Evolutionary conservation across 53 echinoderm and acorn worm genomes (phyloP), one percentile per base, ranked within the genome.

Genomic region (Paracentrotus lividus): DNA sequence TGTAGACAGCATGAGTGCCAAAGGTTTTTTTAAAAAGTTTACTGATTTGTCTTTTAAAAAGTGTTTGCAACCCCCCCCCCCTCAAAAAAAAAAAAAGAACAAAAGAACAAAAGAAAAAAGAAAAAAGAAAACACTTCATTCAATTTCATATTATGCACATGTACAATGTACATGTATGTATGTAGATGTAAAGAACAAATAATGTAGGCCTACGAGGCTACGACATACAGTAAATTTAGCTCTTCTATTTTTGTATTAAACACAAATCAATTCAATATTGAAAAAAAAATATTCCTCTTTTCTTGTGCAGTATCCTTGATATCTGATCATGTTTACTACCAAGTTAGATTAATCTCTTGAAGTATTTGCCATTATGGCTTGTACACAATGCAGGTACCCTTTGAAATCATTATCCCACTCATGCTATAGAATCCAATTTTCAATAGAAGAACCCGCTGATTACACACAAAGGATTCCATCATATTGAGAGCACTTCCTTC

Each of bases 321-420:
- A n/a, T 18, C n/a, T 36, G 52, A 86, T 72, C 40, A 18, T 72
- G 72, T 72, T 72, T 36, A 72, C 64, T 12, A 1, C 40, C n/a
- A n/a, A n/a, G n/a, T n/a, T n/a, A n/a, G n/a, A n/a, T n/a, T 72
- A 72, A 72, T 72, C 72, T 40, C 72, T 40, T 72, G 5, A 40
- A 40, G 38, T 40, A 72, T 72, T 72, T 72, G 40, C 38, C 16
- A 38, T 72, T 40, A 72, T 72, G 16, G 40, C 3, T 14, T 36
- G 32, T 72, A 40, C 72, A 72, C 72, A 72, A 72, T 72, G 40
- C 36, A 72, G 40, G 12, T 27, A 20, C 40, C 36, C 72, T 38
- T 72, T 38, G 36, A 38, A 24, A 67, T 67, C 36, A 72, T 72
- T 40, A 72, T 32, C 32, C 36, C 69, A n/a, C 69, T 40, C 72